Base-by-base conservation (phyloP, 2,888 invertebrate genomes). In the Loripinus fragilis region DNA sequence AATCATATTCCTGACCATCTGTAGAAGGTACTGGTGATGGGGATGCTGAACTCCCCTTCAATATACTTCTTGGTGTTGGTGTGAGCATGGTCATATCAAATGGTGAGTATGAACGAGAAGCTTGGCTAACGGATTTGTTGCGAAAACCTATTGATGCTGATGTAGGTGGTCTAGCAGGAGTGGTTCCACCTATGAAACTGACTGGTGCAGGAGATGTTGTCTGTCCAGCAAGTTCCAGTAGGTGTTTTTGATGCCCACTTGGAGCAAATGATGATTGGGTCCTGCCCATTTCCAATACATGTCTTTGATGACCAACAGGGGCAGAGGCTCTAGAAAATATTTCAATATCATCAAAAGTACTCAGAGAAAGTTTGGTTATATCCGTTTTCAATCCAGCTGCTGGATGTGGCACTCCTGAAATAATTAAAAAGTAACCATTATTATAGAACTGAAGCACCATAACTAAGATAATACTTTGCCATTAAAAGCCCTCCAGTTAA, bases 181-280 rank as follows among this genome's bases (percentile, higher is more conserved):
- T 55, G 7, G 15, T 15, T 15, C 17, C 45, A 17, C 45, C n/a
- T 10, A 60, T 17, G 17, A 33, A 20, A 33, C 60, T 60, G 1
- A 30, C 2, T 1, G 60, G 60, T 20, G 60, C 60, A 2, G 60
- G 60, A 10, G 60, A 60, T 8, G 60, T 17, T 20, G 30, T 60
- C 20, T 60, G 60, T n/a, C 60, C 60, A 17, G 60, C 60, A 30
- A 60, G 60, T 33, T 60, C 60, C 15, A 60, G 60, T 15, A 60
- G 33, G 33, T 60, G 60, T 60, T 60, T 60, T 28, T 60, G 60
- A 20, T 60, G 60, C 1, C 60, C 60, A 60, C 30, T 33, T 12
- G 60, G 60, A 10, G 60, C 60, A 1, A 60, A 20, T 10, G 60
- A 60, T 1, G 60, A 33, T 28, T 60, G 30, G 3, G 60, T 60